phyloP scores from a whole-genome alignment of 64 coral and sea anemone species.

The Trachythela sp. region DNA sequence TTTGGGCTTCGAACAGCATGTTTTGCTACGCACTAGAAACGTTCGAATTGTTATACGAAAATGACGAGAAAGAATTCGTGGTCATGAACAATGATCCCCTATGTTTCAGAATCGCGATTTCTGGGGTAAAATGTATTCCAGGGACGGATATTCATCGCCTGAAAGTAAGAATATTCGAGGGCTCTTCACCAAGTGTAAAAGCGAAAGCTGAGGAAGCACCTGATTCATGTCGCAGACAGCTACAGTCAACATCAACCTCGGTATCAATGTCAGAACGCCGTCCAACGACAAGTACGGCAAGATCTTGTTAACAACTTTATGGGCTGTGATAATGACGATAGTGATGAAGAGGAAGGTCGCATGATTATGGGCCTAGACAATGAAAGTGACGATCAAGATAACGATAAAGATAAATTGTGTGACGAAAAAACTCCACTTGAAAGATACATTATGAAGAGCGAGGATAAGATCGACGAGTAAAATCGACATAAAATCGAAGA shows the following conservation, averaged over 20 bases:
- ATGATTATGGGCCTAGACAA: neutral
- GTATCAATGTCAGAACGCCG: neutral
- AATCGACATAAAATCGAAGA: neutral
- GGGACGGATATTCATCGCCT: neutral
- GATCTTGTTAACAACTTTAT: neutral
- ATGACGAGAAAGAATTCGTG: too few species aligned
- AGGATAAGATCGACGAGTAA: neutral
- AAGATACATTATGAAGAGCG: neutral
- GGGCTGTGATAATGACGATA: neutral
- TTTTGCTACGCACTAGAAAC: too few species aligned
- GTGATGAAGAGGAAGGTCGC: neutral
- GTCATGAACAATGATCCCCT: too few species aligned
- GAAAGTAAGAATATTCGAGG: constrained; percentile 13
- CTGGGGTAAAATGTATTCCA: too few species aligned
- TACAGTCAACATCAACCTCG: neutral
- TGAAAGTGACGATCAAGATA: neutral
- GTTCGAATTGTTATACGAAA: too few species aligned
- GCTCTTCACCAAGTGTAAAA: constrained; percentile 17
- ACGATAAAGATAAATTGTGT: neutral
- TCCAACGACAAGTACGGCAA: constrained; percentile 8
- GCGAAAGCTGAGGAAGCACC: neutral
- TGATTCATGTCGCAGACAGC: neutral
- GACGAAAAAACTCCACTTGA: neutral
- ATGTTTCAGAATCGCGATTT: too few species aligned
- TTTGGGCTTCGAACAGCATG: too few species aligned